These are phyloP conservation scores for Rhagophthalmus giganteus DNA, from an alignment of 2,888 invertebrate genomes.

Conservation along the genomic window DNA sequence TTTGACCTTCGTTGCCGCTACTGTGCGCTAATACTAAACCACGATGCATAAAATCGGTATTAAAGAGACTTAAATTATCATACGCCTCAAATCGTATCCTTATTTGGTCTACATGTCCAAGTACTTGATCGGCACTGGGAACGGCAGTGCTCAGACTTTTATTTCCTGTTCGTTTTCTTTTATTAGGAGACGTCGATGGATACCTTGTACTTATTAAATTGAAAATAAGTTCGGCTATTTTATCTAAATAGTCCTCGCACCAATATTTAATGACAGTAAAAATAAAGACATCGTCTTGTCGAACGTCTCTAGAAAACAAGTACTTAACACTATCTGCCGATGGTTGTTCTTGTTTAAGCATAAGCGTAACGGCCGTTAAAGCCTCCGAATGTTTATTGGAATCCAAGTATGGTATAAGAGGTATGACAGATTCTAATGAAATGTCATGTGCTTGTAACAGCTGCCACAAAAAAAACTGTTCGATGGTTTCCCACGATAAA, in stretches of 20 bases:
- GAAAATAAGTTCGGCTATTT: slow-evolving; percentile 79
- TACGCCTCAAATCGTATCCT: slow-evolving; percentile 71
- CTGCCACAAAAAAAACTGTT: slow-evolving; percentile 97
- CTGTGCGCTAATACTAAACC: slow-evolving; percentile 87
- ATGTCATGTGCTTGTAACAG: slow-evolving; percentile 92
- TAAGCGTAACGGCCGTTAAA: slow-evolving; percentile 82
- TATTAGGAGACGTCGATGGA: slow-evolving; percentile 87
- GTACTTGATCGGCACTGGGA: slow-evolving; percentile 81
- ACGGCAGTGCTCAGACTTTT: slow-evolving; percentile 71
- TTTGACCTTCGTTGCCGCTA: slow-evolving; percentile 84
- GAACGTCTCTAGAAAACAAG: slow-evolving; percentile 73
- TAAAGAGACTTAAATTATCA: slow-evolving; percentile 78
- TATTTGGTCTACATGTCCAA: slow-evolving; percentile 91
- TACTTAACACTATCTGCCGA: slow-evolving; percentile 83
- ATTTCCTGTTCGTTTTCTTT: slow-evolving; percentile 81
- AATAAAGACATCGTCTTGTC: slow-evolving; percentile 79
- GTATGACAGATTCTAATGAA: slow-evolving; percentile 85
- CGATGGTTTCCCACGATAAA: slow-evolving; percentile 94
- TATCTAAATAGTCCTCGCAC: slow-evolving; percentile 92
- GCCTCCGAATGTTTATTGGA: slow-evolving; percentile 90
- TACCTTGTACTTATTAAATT: slow-evolving; percentile 79
- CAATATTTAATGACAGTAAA: slow-evolving; percentile 90
- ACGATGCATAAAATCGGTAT: slow-evolving; percentile 88
- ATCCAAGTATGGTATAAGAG: slow-evolving; percentile 76
- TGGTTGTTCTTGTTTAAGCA: slow-evolving; percentile 91